Base-by-base conservation (phyloP, 2,113 vertebrate genomes). In the Hippocampus comes region DNA sequence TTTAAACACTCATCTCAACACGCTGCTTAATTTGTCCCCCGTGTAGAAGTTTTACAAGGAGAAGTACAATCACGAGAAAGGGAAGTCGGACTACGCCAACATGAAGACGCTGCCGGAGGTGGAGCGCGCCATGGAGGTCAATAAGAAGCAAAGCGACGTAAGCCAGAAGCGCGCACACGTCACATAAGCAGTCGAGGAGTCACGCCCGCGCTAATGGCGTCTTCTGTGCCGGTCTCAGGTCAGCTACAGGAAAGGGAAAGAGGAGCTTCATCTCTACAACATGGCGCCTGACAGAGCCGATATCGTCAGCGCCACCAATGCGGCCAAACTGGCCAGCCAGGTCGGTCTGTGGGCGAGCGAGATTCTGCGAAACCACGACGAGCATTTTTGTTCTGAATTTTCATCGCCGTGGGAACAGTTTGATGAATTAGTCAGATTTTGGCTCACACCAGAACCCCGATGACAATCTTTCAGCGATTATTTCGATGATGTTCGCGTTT, bases 31-130 rank as follows among this genome's bases (percentile, higher is more conserved):
- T 38, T 27, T n/a, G 23, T 17, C n/a, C 4, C 67, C 67, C 70
- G 78, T 86, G 42, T 71, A 99, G 97, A 95, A 96, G 77, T 87
- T 91, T 59, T 99, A 99, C 56, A 97, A 94, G 78, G 94, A 95
- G 89, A 93, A 96, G 82, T 92, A 93, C 10, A 92, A 93, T 68
- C 87, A 90, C 1, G 91, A 95, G 76, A 98, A 93, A 81, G 97
- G 96, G 41, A 88, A 87, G 84, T 94, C 94, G 25, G 89, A 79
- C 79, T 98, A 97, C 73, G 86, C 87, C 66, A 91, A 72, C 71
- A 96, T 99, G 96, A 92, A 90, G 79, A 92, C 92, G 0, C 93
- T 94, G 30, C 97, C 96, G 0, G 95, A 95, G 72, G 84, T 98
- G 74, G 93, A 91, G 23, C 96, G 96, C 53, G 96, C 97, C 78